Evolutionary conservation across 1,140 invertebrate genomes (phyloP), one percentile per base, ranked within the genome.

Genomic region (Temnothorax longispinosus): DNA sequence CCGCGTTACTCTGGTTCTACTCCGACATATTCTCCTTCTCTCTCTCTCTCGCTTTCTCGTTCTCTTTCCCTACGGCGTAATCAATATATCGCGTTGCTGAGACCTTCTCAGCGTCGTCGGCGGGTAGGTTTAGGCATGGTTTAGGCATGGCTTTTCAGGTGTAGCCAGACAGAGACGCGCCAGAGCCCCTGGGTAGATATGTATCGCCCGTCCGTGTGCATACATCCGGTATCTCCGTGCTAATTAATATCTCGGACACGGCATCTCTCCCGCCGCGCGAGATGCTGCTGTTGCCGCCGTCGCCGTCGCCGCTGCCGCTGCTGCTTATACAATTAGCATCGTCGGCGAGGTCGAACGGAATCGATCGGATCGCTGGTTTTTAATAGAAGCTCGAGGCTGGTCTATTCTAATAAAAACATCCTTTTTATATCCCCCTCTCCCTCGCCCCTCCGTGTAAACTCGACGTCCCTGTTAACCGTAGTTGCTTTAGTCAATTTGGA

Each of bases 81-180:
- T 84, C 80, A 84, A 84, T 84, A 84, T 84, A 84, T 84, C 80
- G 80, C 54, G 80, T 54, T 54, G 67, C 80, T 60, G 80, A 84
- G 80, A 84, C 80, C 80, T 84, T 84, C 41, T 71, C 69, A n/a
- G 27, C 41, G 54, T 84, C 67, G 67, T 82, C 80, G 80, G 27
- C 80, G 54, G 10, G 78, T 81, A 67, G 65, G 21, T 81, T 75
- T 81, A 81, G 78, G 65, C 50, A 56, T 56, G 65, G 21, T 81
- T 75, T 81, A 81, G 78, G 65, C 50, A 56, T 56, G 50, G 78
- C 78, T 75, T 84, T 84, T 84, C 80, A 74, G 67, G 27, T 74
- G 38, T 47, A 47, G 67, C 38, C 67, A 74, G 80, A 82, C 41
- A 72, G 64, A 81, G 78, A 81, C 50, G 64, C 64, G 64, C 21